These are phyloP conservation scores for Strongylocentrotus purpuratus DNA, from an alignment of 35 echinoderm and acorn worm species.

Conservation along the genomic window DNA sequence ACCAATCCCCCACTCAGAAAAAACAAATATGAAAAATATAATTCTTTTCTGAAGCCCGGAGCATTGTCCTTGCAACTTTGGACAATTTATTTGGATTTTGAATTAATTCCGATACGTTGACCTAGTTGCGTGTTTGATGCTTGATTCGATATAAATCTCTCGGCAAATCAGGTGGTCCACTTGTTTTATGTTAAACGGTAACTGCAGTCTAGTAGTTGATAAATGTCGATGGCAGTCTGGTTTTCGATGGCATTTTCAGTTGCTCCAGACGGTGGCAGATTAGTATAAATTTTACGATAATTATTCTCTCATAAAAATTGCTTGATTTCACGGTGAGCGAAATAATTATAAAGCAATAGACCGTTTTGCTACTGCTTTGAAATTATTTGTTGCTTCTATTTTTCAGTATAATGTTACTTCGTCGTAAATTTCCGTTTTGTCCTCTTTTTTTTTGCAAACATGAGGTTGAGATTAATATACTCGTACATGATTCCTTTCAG, in stretches of 20 bases:
- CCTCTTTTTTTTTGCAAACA: no score
- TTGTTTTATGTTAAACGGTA: not conserved
- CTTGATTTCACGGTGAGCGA: not conserved
- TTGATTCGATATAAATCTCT: constrained; percentile 23
- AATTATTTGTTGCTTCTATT: no score
- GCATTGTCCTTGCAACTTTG: constrained; percentile 15
- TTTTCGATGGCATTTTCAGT: not conserved
- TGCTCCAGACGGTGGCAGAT: not conserved
- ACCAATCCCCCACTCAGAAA: not conserved
- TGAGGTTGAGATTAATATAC: no score
- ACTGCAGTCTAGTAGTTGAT: not conserved
- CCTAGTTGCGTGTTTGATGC: not conserved
- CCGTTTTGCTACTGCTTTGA: no score
- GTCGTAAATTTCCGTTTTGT: no score
- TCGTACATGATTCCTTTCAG: no score
- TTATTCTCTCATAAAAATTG: not conserved
- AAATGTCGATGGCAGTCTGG: not conserved
- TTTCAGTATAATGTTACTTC: no score
- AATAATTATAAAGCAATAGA: no score
- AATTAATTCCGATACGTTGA: constrained; percentile 14
- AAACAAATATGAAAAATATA: not conserved
- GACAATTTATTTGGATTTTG: constrained; percentile 38
- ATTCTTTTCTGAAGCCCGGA: not conserved
- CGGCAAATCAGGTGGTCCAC: not conserved
- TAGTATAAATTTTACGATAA: not conserved